Percentiles rank a stretch among this genome's conserved stretches.
phyloP scores from a whole-genome alignment of 2,797 vertebrate species.

The Lacerta viridis region DNA sequence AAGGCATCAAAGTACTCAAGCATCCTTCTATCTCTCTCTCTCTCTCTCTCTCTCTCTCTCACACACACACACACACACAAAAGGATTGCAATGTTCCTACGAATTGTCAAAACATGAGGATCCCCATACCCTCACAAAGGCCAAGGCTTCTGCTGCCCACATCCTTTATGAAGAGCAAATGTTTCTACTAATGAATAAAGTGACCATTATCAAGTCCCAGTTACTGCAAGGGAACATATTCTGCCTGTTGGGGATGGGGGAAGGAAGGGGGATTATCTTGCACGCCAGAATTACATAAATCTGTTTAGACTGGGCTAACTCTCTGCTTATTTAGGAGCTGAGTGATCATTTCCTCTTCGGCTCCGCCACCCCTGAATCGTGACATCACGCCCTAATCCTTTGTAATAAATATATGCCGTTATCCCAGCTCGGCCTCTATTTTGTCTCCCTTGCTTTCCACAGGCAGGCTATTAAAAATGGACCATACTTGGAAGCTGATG shows the following conservation, averaged over 20 bases:
- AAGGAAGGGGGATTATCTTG: slow-evolving; percentile 52
- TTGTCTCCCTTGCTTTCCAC: background rate
- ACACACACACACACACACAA: too few relatives aligned
- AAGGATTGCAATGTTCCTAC: background rate
- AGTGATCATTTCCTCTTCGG: slow-evolving; percentile 52
- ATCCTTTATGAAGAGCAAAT: background rate
- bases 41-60: too few relatives aligned
- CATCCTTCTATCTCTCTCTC: too few relatives aligned
- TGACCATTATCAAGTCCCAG: slow-evolving; percentile 1
- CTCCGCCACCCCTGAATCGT: slow-evolving; percentile 55
- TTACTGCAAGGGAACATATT: slow-evolving; percentile 31
- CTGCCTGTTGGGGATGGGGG: background rate
- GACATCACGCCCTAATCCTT: slow-evolving; percentile 60
- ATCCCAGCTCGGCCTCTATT: slow-evolving; percentile 27
- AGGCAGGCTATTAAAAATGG: background rate
- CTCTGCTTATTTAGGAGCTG: slow-evolving; percentile 66
- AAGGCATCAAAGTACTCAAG: background rate
- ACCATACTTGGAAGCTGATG: rapidly evolving
- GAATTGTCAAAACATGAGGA: background rate
- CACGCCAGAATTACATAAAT: slow-evolving; percentile 66
- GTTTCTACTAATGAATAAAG: slow-evolving; percentile 10
- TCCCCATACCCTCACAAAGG: background rate
- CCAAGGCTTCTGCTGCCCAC: background rate
- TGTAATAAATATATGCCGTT: slow-evolving; percentile 31
- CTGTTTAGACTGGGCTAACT: slow-evolving; percentile 69